Base-by-base conservation (phyloP, 2,797 vertebrate genomes). In the Babyrousa celebensis region DNA sequence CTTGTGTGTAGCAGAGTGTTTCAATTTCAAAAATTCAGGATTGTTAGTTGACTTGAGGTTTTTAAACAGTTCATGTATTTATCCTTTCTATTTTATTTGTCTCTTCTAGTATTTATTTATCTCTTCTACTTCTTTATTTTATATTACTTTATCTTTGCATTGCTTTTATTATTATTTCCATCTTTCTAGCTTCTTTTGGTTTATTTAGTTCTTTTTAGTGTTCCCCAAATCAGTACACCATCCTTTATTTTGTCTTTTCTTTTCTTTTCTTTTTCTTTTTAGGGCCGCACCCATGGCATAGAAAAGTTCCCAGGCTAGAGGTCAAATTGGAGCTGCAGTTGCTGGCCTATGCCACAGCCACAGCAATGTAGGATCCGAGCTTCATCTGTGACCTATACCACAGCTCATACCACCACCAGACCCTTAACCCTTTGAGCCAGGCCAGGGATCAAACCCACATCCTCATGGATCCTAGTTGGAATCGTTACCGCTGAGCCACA, bases 261-360 rank as follows among this genome's bases (percentile, higher is more conserved):
- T 88, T 85, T 86, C 43, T 63, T 88, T 85, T 86, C 43, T 63
- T 88, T 85, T 86, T 65, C 43, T 48, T 48, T 48, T 48, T 48
- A 48, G 43, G 43, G 43, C 43, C 43, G 9, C 43, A 48, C 43
- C 43, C 43, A 10, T 48, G 43, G 43, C 43, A 48, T 48, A 48
- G 6, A 48, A 48, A 48, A 48, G 43, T 48, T 48, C 43, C 43
- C 43, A 48, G 43, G 43, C 9, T 48, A 48, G 43, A 10, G 43
- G 43, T 48, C 43, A 48, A 48, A 48, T 10, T 48, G 43, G 43
- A 48, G 43, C 43, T 48, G 6, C 43, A 48, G 5, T 48, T 48
- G 43, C 43, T 10, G 9, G 43, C 43, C 6, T 48, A 9, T 10
- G 9, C 43, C 43, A 48, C 43, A 48, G 43, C 43, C 43, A 48